phyloP scores from a whole-genome alignment of 2,113 vertebrate genomes.

The Sander lucioperca region DNA sequence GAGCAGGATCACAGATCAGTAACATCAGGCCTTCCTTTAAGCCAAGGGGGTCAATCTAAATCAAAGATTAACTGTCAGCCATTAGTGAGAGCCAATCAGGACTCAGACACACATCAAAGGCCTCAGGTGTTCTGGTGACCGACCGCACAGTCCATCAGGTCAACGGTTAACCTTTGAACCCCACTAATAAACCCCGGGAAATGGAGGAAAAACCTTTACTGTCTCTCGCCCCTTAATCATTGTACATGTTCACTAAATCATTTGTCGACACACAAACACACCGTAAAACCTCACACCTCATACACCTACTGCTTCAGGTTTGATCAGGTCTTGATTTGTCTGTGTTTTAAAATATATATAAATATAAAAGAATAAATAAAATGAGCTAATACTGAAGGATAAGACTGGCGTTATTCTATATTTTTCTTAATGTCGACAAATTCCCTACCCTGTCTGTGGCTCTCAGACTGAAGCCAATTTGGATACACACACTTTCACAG shows the following conservation, averaged over 20 bases:
- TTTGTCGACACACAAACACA: slow-evolving; percentile 34
- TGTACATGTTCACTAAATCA: slow-evolving; percentile 44
- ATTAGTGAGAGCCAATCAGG: slow-evolving; percentile 52
- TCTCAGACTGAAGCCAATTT: neutral
- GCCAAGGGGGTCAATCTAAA: slow-evolving; percentile 23
- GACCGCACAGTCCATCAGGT: slow-evolving; percentile 55
- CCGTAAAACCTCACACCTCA: neutral
- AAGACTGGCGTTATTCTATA: neutral
- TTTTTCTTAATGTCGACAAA: neutral
- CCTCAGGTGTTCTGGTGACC: slow-evolving; percentile 55
- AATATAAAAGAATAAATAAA: neutral
- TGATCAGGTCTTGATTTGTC: neutral
- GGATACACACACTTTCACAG: neutral
- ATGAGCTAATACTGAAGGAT: neutral
- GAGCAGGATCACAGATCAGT: slow-evolving; percentile 15
- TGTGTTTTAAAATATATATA: neutral
- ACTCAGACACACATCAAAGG: slow-evolving; percentile 5
- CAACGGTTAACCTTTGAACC: slow-evolving; percentile 63
- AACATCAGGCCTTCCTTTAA: neutral
- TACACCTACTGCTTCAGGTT: neutral
- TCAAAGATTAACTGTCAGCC: slow-evolving; percentile 72
- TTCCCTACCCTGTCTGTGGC: neutral
- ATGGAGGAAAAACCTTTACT: slow-evolving; percentile 18
- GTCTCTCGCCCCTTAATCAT: slow-evolving; percentile 36
- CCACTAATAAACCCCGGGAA: neutral